Conservation (phyloP, 2,113 vertebrate species). For the Enhydra lutris region DNA sequence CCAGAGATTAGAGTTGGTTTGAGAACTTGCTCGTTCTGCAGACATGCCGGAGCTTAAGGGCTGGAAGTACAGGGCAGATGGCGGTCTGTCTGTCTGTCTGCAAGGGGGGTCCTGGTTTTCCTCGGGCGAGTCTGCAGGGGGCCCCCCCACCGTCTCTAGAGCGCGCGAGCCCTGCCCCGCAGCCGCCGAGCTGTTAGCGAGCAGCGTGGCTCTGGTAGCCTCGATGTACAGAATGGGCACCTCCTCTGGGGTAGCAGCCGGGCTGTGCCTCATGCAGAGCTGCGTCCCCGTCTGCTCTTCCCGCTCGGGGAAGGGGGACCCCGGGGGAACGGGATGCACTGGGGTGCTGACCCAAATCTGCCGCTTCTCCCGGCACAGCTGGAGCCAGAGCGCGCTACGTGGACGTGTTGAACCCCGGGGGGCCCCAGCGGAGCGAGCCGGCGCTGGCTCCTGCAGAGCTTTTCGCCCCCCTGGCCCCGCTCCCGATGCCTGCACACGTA, state of each 20-base stretch:
- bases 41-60: rapidly evolving
- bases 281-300: neutral
- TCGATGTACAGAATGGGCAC: neutral
- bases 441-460: constrained; percentile 90
- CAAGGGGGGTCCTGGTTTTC: neutral
- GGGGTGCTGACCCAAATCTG: rapidly evolving
- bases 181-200: neutral
- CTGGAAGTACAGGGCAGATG: rapidly evolving
- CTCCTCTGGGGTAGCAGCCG: no score
- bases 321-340: rapidly evolving
- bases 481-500: constrained; percentile 90
- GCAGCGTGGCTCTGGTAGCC: neutral
- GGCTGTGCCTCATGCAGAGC: neutral
- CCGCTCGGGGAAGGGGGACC: rapidly evolving
- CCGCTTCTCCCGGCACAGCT: constrained; percentile 26
- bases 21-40: rapidly evolving
- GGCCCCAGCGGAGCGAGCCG: constrained; percentile 79
- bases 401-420: constrained; percentile 92
- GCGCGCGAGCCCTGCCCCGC: neutral
- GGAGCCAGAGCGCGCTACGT: constrained; percentile 92
- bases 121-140: neutral
- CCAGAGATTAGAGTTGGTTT: rapidly evolving
- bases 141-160: rapidly evolving
- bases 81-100: neutral
- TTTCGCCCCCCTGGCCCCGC: constrained; percentile 95